Base-by-base conservation (phyloP, 1,140 invertebrate genomes). In the Helicorthomorpha holstii region DNA sequence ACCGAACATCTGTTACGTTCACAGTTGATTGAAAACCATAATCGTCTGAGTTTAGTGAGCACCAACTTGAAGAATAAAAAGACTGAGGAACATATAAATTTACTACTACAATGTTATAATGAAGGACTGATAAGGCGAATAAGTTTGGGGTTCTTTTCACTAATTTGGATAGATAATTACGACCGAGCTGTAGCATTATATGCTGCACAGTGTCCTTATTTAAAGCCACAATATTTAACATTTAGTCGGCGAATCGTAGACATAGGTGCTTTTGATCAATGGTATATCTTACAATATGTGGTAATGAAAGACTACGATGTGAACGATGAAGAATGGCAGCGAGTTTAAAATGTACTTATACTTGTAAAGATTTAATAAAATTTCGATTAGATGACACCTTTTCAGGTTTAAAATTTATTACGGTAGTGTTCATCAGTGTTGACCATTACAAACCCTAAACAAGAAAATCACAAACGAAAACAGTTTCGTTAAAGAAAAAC, bases 291-390 rank as follows among this genome's bases (percentile, higher is more conserved):
- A 24, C 72, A 74, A 44, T n/a, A n/a, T n/a, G 72, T 75, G 56
- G 78, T 78, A 63, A 85, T 85, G 75, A 69, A 65, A 46, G 77
- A 87, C 65, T 88, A 78, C 72, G 85, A 88, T 73, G 66, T 85
- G 10, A 86, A 85, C 67, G 69, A 63, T 42, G 55, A 59, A 48
- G 70, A 75, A 63, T 75, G n/a, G n/a, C n/a, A n/a, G n/a, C n/a
- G n/a, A n/a, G n/a, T n/a, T n/a, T n/a, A n/a, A n/a, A n/a, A n/a
- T n/a, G n/a, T n/a, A n/a, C n/a, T n/a, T n/a, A n/a, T n/a, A n/a
- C n/a, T n/a, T n/a, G n/a, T n/a, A n/a, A n/a, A n/a, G n/a, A n/a
- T n/a, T n/a, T n/a, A n/a, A n/a, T n/a, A n/a, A n/a, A n/a, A n/a
- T n/a, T n/a, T n/a, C n/a, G n/a, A n/a, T n/a, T n/a, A n/a, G n/a